Evolutionary conservation across 1,140 invertebrate genomes (phyloP).

Genomic region (Drosophila repleta): DNA sequence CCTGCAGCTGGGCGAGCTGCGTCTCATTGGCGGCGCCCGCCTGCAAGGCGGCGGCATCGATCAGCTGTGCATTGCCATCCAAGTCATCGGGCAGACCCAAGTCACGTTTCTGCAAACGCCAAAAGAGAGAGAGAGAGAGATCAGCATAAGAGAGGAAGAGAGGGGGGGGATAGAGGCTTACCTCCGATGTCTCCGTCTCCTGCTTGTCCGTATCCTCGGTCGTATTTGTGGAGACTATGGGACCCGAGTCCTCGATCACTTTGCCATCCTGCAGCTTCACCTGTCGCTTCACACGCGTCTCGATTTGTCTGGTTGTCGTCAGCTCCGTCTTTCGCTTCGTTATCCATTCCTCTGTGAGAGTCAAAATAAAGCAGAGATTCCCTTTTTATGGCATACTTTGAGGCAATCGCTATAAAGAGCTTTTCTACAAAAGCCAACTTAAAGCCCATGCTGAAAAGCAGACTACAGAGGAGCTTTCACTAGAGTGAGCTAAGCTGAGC

Average conservation of each 20-base stretch:
- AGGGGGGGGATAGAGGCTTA: constrained; percentile 68
- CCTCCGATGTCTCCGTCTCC: constrained; percentile 93
- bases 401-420: not conserved
- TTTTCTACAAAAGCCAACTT: not conserved
- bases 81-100: constrained; percentile 71
- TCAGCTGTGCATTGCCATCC: constrained; percentile 65
- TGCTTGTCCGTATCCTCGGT: constrained; percentile 95
- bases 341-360: constrained; percentile 93
- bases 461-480: not conserved
- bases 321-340: constrained; percentile 94
- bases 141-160: not conserved
- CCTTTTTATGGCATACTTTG: constrained; percentile 9
- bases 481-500: not conserved
- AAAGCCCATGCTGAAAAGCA: constrained; percentile 2
- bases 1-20: constrained; percentile 69
- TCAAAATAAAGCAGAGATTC: not conserved
- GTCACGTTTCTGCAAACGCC: constrained; percentile 69
- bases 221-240: constrained; percentile 93
- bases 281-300: constrained; percentile 94
- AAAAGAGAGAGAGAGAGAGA: not conserved
- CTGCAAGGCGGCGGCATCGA: constrained; percentile 58
- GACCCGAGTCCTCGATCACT: constrained; percentile 94
- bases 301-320: constrained; percentile 94
- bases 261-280: constrained; percentile 94
- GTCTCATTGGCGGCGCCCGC: constrained; percentile 59